Percentiles rank a stretch among this genome's conserved stretches.
Evolutionary conservation across 2,888 invertebrate species (phyloP).

Genomic region (Halocaridina rubra): DNA sequence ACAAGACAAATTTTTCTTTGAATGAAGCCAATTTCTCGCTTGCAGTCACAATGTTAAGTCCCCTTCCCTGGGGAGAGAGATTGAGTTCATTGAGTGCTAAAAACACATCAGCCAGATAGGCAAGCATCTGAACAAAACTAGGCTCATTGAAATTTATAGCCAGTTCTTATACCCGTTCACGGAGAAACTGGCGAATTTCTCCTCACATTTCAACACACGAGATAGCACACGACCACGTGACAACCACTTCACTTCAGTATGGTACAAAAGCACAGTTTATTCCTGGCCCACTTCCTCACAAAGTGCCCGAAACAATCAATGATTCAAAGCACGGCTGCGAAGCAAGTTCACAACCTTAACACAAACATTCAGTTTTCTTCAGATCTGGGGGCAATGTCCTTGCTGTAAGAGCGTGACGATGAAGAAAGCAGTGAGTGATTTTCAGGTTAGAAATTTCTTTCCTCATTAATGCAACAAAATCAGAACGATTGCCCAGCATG

Average conservation of each 20-base stretch:
- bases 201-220: background rate
- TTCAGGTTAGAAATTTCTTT: too few species aligned
- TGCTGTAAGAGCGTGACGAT: too few species aligned
- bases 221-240: conserved; percentile 12
- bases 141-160: background rate
- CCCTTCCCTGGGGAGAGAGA: conserved; percentile 2
- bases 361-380: too few species aligned
- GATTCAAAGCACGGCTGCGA: background rate
- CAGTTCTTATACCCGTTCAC: background rate
- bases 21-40: too few species aligned
- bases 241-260: background rate
- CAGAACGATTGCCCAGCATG: too few species aligned
- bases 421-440: too few species aligned
- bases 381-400: too few species aligned
- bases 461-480: too few species aligned
- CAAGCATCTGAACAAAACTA: background rate
- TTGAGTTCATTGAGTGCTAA: conserved; percentile 9
- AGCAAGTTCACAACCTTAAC: too few species aligned
- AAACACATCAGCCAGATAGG: background rate
- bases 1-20: too few species aligned
- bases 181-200: conserved; percentile 1
- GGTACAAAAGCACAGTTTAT: background rate
- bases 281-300: background rate
- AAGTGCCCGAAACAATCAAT: background rate
- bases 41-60: too few species aligned